These are phyloP conservation scores for Euschistus heros DNA, from an alignment of 1,140 invertebrate species.

Conservation along the genomic window DNA sequence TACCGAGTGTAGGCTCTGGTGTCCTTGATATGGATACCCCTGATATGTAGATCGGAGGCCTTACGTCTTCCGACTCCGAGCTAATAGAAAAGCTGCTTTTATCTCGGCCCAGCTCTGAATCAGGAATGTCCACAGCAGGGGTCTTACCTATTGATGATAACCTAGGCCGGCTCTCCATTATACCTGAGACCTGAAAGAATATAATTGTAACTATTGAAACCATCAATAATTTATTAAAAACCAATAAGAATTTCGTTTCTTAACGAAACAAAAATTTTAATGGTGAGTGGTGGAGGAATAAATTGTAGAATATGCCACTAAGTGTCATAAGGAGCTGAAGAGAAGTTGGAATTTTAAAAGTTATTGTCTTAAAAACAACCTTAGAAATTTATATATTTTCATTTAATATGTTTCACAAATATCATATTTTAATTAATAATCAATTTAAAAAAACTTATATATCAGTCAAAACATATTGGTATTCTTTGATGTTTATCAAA, in stretches of 20 bases:
- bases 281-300: too few relatives aligned
- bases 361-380: too few relatives aligned
- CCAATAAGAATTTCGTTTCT: neutral
- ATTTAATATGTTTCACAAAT: too few relatives aligned
- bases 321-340: too few relatives aligned
- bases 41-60: conserved; percentile 45
- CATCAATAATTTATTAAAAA: neutral
- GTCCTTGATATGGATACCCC: conserved; percentile 47
- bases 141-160: neutral
- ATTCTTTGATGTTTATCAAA: too few relatives aligned
- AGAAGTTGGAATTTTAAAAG: too few relatives aligned
- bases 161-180: neutral
- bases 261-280: too few relatives aligned
- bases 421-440: too few relatives aligned
- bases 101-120: neutral
- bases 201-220: neutral
- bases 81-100: neutral
- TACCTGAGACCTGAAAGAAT: conserved; percentile 4
- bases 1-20: conserved; percentile 34
- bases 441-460: too few relatives aligned
- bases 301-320: too few relatives aligned
- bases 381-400: too few relatives aligned
- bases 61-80: neutral
- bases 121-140: neutral
- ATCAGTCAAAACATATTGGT: too few relatives aligned